These are phyloP conservation scores for Campaea margaritaria DNA, from an alignment of 2,888 invertebrate species.

Conservation along the genomic window DNA sequence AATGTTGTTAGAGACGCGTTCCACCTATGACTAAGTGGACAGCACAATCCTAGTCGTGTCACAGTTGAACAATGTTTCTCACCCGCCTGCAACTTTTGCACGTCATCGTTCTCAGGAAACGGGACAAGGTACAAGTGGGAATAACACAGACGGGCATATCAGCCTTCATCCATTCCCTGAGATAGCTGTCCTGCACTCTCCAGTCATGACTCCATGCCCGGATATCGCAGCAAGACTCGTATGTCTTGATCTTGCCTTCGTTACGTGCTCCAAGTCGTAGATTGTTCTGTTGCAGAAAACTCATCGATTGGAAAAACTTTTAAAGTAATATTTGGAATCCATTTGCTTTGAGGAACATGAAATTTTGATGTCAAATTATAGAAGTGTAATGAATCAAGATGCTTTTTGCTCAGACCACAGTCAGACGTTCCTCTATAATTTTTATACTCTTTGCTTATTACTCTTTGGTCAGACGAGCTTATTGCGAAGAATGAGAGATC, in stretches of 20 bases:
- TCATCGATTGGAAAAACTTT: conserved; percentile 63
- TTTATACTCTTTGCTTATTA: too few relatives aligned
- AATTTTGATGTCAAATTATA: conserved; percentile 56
- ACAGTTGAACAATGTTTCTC: conserved; percentile 31
- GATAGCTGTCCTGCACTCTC: conserved; percentile 57
- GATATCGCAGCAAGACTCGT: conserved; percentile 81
- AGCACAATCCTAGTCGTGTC: too few relatives aligned
- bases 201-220: conserved; percentile 84
- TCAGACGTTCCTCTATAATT: too few relatives aligned
- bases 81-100: conserved; percentile 62
- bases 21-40: too few relatives aligned
- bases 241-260: conserved; percentile 83
- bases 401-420: too few relatives aligned
- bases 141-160: conserved; percentile 71
- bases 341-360: conserved; percentile 49
- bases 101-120: conserved; percentile 64
- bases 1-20: too few relatives aligned
- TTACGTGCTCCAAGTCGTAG: conserved; percentile 68
- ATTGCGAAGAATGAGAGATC: too few relatives aligned
- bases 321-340: conserved; percentile 42
- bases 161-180: conserved; percentile 77
- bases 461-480: too few relatives aligned
- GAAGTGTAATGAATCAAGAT: too few relatives aligned
- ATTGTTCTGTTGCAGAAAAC: conserved; percentile 42
- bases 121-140: conserved; percentile 57